Evolutionary conservation across 2,888 invertebrate species (phyloP), one percentile per base, ranked within the genome.

Genomic region (Chironomus riparius): DNA sequence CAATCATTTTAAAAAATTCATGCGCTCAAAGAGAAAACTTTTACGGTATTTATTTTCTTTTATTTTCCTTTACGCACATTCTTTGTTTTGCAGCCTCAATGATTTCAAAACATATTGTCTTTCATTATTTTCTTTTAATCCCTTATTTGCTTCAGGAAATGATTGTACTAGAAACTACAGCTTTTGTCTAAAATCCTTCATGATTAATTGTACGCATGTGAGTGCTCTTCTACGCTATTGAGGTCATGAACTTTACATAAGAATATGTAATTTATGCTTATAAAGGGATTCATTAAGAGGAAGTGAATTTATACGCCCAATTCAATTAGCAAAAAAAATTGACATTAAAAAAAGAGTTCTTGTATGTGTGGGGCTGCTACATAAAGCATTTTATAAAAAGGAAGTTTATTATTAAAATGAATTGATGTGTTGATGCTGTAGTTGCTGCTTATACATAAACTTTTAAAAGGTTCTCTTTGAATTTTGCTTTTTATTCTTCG

Each of bases 41-140:
- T 65, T 65, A 74, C 74, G 74, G 74, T 74, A 74, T 74, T 74
- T 74, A 74, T 68, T 74, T 74, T 74, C 68, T 48, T 47, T 38
- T 18, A 38, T 68, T 18, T 15, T 68, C 38, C 10, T 38, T 62
- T 71, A 61, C 18, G 13, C 62, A 18, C 65, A 15, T 7, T 47
- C 74, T 68, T 74, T 68, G 74, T 74, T 28, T 71, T 28, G 71
- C 22, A 65, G 65, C 65, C 21, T 65, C 22, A 65, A 21, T 65
- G 65, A 65, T 65, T 65, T 24, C 56, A 56, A 2, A 56, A 56
- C 18, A 18, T 18, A 56, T 56, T 56, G 56, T 56, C 56, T 56
- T 56, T 56, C 7, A 56, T 56, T 56, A 18, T 15, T 56, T 38
- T 15, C 56, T 18, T 56, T 15, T 56, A 56, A 56, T 56, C 15